Base-by-base conservation (phyloP, 2,888 invertebrate species). In the Linyphia triangularis region DNA sequence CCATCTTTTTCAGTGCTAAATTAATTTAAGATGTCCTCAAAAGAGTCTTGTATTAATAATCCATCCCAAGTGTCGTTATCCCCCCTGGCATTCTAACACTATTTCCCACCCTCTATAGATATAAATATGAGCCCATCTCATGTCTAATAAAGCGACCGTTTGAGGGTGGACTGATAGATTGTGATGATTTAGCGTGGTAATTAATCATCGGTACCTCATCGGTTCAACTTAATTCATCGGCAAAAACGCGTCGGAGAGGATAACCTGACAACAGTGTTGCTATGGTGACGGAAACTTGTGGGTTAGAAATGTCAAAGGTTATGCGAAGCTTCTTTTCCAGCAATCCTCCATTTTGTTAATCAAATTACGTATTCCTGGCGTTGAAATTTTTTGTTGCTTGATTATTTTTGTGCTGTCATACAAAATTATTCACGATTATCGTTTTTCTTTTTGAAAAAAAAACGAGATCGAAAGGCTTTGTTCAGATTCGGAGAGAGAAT, bases 271-370 rank as follows among this genome's bases (percentile, higher is more conserved):
- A 69, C 69, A 81, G 30, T 69, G 81, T 81, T 81, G 33, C 59
- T 33, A 81, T 81, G 57, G 81, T 43, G 16, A 81, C 81, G 57
- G 51, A 28, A 69, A 81, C 81, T 81, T 81, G 81, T 81, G 57
- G 81, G 51, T 70, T 69, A 22, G 69, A 81, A 81, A 81, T 81
- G 81, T 59, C 69, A 81, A 81, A 81, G 81, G 69, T 81, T 59
- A 70, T 10, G 16, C 16, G 10, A 19, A 9, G 57, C 26, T 57
- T 37, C 57, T 24, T 51, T 69, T 30, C 28, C 51, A 26, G 28
- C 28, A 3, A 22, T 78, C 65, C 22, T 28, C 19, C 61, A 75
- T 75, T 75, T 75, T 75, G 61, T 24, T 75, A 75, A 67, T 67
- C 65, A 51, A 79, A 79, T 79, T 79, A 79, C 22, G 33, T 40